A percentile compares a stretch with the other conserved stretches of the same genome.
Evolutionary conservation across 2,888 invertebrate genomes (phyloP).

Genomic region (Polia nebulosa): DNA sequence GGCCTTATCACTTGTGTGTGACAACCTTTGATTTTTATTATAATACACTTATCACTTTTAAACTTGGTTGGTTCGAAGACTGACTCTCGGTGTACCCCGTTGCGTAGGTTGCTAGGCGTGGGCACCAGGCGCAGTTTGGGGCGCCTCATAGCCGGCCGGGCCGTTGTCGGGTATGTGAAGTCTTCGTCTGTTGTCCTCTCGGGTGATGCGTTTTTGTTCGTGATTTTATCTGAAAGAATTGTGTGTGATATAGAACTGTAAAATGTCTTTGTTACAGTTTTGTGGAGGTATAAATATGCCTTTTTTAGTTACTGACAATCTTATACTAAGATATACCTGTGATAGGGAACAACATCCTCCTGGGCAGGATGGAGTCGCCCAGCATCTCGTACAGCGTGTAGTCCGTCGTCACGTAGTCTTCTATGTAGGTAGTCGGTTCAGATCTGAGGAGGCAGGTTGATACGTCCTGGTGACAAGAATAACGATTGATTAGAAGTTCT

Average conservation of each 20-base stretch:
- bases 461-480: slow-evolving; percentile 76
- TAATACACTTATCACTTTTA: slow-evolving; percentile 71
- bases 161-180: slow-evolving; percentile 66
- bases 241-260: neutral
- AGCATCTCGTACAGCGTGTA: slow-evolving; percentile 88
- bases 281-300: too few species aligned
- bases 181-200: slow-evolving; percentile 80
- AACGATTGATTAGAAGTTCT: too few species aligned
- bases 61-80: slow-evolving; percentile 82
- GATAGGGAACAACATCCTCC: slow-evolving; percentile 81
- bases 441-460: slow-evolving; percentile 83
- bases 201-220: slow-evolving; percentile 65
- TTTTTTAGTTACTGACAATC: too few species aligned
- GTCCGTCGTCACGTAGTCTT: slow-evolving; percentile 86
- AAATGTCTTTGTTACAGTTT: neutral
- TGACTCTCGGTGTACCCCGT: slow-evolving; percentile 73
- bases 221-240: slow-evolving; percentile 69
- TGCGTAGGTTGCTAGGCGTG: slow-evolving; percentile 61
- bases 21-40: slow-evolving; percentile 82
- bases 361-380: slow-evolving; percentile 85
- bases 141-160: slow-evolving; percentile 73
- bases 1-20: slow-evolving; percentile 73
- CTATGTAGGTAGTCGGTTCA: slow-evolving; percentile 85
- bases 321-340: too few species aligned
- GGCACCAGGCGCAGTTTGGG: slow-evolving; percentile 78